Conservation (phyloP, 2,797 vertebrate genomes). For the Champsocephalus gunnari region DNA sequence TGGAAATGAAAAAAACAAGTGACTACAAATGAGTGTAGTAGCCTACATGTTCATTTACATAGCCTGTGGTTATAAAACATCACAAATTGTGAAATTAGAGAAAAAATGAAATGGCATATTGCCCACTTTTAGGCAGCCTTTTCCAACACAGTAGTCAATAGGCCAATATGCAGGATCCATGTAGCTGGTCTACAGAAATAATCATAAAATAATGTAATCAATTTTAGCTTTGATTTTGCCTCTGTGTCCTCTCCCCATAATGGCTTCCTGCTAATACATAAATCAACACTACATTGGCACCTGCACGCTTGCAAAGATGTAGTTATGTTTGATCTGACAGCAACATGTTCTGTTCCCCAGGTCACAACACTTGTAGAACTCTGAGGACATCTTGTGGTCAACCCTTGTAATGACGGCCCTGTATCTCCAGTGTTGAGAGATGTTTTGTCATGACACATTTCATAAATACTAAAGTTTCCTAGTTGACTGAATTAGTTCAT, state of each 20-base stretch:
- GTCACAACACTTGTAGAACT: neutral
- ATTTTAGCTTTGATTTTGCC: neutral
- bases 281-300: neutral
- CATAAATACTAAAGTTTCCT: neutral
- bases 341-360: neutral
- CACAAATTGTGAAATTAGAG: neutral
- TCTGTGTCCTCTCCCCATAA: neutral
- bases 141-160: no score
- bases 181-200: neutral
- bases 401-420: slow-evolving; percentile 2
- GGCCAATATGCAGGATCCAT: neutral
- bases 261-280: neutral
- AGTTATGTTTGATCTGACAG: neutral
- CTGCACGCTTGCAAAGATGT: neutral
- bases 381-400: slow-evolving; percentile 76
- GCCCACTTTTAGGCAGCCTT: neutral
- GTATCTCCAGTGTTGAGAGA: neutral
- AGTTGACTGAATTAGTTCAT: neutral
- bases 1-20: neutral
- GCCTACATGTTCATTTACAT: neutral
- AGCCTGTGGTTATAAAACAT: neutral
- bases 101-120: neutral
- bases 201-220: neutral
- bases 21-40: neutral
- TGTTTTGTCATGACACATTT: neutral